phyloP scores from a whole-genome alignment of 2,113 vertebrate species.

The Condylura cristata region DNA sequence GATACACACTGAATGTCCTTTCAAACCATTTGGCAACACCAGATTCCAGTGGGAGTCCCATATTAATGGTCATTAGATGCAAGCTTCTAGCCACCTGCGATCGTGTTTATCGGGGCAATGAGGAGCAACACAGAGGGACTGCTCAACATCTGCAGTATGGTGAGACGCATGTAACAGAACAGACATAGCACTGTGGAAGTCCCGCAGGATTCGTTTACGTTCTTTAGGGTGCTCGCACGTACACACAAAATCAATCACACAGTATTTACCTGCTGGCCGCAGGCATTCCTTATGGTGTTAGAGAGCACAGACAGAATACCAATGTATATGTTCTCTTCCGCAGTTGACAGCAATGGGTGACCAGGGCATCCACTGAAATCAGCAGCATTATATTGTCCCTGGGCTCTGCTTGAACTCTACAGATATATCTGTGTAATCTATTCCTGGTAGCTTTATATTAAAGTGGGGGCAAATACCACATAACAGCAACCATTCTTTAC shows the following conservation, averaged over 20 bases:
- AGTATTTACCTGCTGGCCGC: conserved; percentile 4
- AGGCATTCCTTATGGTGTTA: conserved; percentile 10
- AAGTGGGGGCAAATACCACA: background rate
- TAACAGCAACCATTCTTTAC: background rate
- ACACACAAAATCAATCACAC: background rate
- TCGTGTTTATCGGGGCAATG: background rate
- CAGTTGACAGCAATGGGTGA: background rate
- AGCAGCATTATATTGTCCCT: background rate
- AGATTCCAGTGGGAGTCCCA: background rate
- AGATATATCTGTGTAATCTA: background rate
- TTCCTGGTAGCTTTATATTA: background rate
- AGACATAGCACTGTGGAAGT: background rate
- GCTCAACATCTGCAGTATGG: background rate
- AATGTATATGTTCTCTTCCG: background rate
- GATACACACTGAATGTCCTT: background rate
- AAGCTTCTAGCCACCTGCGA: background rate
- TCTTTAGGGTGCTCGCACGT: conserved; percentile 22
- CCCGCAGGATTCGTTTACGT: conserved; percentile 8
- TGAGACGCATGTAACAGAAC: background rate
- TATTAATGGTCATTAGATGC: background rate
- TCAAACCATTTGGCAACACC: conserved; percentile 12
- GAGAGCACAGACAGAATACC: conserved; percentile 6
- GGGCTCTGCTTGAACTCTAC: background rate
- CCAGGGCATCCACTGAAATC: background rate
- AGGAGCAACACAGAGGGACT: background rate